These are phyloP conservation scores for Chunga burmeisteri DNA, from an alignment of 2,113 vertebrate species.

Conservation along the genomic window DNA sequence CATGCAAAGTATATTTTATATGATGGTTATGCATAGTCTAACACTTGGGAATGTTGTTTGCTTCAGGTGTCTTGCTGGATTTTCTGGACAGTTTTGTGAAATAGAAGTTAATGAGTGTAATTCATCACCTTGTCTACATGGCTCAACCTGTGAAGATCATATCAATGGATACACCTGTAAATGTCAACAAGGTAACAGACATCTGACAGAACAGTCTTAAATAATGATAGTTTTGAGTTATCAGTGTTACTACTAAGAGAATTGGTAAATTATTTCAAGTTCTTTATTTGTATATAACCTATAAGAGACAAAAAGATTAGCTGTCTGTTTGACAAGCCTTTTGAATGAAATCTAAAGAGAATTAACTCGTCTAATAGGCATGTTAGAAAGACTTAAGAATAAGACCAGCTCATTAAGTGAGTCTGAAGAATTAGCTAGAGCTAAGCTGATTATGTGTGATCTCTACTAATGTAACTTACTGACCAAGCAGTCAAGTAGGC, in stretches of 20 bases:
- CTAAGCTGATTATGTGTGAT: background rate
- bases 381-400: background rate
- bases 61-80: constrained; percentile 67
- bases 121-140: constrained; percentile 82
- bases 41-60: background rate
- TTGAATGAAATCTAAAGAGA: background rate
- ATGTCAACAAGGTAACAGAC: constrained; percentile 76
- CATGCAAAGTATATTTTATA: background rate
- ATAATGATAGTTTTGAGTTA: background rate
- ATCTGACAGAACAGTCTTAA: background rate
- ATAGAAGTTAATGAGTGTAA: constrained; percentile 80
- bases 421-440: background rate
- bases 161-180: constrained; percentile 83
- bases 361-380: background rate
- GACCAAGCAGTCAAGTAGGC: background rate
- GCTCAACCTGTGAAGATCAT: constrained; percentile 80
- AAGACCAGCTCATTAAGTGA: background rate
- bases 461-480: background rate
- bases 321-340: background rate
- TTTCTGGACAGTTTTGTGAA: constrained; percentile 71
- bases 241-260: background rate
- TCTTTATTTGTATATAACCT: background rate
- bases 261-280: background rate
- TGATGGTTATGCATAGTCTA: background rate
- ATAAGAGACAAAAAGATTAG: background rate